phyloP scores from a whole-genome alignment of 2,797 vertebrate genomes.

The Peromyscus melanophrys region DNA sequence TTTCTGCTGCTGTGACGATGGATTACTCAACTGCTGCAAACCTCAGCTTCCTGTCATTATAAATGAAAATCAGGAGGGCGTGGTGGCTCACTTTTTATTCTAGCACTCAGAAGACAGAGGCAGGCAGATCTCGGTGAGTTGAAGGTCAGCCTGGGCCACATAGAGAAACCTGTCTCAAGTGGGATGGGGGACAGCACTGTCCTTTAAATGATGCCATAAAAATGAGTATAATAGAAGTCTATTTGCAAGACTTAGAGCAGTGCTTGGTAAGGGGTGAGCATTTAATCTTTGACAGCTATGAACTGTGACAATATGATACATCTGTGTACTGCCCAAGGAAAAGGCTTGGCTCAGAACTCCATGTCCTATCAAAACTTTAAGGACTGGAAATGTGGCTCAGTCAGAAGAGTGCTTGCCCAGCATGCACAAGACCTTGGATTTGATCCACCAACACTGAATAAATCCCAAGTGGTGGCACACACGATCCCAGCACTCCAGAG shows the following conservation, averaged over 20 bases:
- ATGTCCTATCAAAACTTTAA: constrained; percentile 39
- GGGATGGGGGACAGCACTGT: not conserved
- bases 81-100: not conserved
- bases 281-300: not conserved
- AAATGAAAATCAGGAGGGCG: constrained; percentile 8
- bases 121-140: not conserved
- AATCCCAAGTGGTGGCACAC: not conserved
- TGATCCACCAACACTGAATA: not conserved
- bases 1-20: not conserved
- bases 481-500: not conserved
- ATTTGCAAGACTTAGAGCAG: not conserved
- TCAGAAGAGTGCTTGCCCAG: not conserved
- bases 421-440: not conserved
- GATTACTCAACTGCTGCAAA: not conserved
- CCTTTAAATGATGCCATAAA: constrained; percentile 42
- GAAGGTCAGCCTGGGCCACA: not conserved
- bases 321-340: not conserved
- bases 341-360: not conserved
- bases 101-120: not conserved
- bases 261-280: not conserved
- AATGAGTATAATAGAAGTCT: not conserved
- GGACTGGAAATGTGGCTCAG: not conserved
- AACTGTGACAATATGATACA: not conserved
- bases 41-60: constrained; percentile 18
- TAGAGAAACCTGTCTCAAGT: not conserved